Evolutionary conservation across 2,888 invertebrate species (phyloP).

Genomic region (Mesorhabditis spiculigera): DNA sequence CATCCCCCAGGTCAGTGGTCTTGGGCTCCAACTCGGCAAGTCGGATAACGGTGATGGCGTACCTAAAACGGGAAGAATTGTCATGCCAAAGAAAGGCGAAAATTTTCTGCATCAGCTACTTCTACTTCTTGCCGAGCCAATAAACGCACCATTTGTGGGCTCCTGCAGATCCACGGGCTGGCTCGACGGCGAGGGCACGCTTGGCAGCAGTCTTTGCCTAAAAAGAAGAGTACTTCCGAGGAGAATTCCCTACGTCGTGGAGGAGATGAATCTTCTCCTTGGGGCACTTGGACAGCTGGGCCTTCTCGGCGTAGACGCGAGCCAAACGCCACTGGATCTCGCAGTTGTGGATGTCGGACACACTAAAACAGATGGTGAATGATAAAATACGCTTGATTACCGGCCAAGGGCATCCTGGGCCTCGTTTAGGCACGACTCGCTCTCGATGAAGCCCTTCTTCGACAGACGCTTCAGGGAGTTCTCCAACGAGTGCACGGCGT

Average conservation of each 20-base stretch:
- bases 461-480: constrained; percentile 33
- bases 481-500: constrained; percentile 36
- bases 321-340: constrained; percentile 47
- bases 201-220: constrained; percentile 38
- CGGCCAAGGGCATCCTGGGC: constrained; percentile 30
- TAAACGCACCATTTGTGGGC: constrained; percentile 43
- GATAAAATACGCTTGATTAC: constrained; percentile 12
- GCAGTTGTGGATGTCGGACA: constrained; percentile 38
- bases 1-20: constrained; percentile 24
- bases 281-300: constrained; percentile 28
- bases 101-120: background rate
- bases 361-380: constrained; percentile 21
- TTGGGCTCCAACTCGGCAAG: constrained; percentile 32
- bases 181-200: constrained; percentile 40
- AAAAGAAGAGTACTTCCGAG: background rate
- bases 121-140: background rate
- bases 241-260: constrained; percentile 22
- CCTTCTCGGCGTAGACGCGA: constrained; percentile 38
- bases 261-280: constrained; percentile 27
- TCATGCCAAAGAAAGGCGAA: background rate
- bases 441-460: constrained; percentile 40
- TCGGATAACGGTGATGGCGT: constrained; percentile 29
- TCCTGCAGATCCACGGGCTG: constrained; percentile 37
- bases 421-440: constrained; percentile 23
- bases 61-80: constrained; percentile 14